These are phyloP conservation scores for Ceratosolen fusciceps DNA, from an alignment of 1,140 invertebrate species.

Conservation along the genomic window DNA sequence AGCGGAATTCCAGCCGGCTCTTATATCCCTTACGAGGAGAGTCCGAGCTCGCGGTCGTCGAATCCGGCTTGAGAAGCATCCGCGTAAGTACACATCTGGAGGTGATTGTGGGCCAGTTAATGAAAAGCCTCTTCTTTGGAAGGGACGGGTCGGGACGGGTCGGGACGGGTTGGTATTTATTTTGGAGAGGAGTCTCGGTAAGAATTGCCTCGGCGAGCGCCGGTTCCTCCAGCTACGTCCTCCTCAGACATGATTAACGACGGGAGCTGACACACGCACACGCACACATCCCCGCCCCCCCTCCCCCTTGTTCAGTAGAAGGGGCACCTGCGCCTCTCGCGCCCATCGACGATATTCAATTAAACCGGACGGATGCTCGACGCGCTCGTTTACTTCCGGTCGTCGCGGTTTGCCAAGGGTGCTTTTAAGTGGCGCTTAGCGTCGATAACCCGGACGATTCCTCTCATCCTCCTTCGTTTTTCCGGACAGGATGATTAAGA, in stretches of 20 bases:
- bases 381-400: constrained; percentile 32
- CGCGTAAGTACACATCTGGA: neutral
- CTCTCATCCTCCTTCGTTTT: too few species aligned
- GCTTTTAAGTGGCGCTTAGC: constrained; percentile 40
- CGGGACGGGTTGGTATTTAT: too few species aligned
- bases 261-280: too few species aligned
- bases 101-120: neutral
- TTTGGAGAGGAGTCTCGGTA: too few species aligned
- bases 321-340: too few species aligned
- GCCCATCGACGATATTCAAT: constrained; percentile 14
- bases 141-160: too few species aligned
- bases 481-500: constrained; percentile 12
- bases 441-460: constrained; percentile 3
- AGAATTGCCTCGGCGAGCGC: too few species aligned
- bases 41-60: neutral
- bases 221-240: too few species aligned
- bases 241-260: too few species aligned
- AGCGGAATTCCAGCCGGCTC: neutral
- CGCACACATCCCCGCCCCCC: too few species aligned
- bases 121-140: neutral
- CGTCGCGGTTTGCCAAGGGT: constrained; percentile 38
- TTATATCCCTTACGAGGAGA: too few species aligned
- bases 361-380: constrained; percentile 14
- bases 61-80: neutral
- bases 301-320: too few species aligned